Conservation (phyloP, 2,797 vertebrate species). For the Tadarida brasiliensis region DNA sequence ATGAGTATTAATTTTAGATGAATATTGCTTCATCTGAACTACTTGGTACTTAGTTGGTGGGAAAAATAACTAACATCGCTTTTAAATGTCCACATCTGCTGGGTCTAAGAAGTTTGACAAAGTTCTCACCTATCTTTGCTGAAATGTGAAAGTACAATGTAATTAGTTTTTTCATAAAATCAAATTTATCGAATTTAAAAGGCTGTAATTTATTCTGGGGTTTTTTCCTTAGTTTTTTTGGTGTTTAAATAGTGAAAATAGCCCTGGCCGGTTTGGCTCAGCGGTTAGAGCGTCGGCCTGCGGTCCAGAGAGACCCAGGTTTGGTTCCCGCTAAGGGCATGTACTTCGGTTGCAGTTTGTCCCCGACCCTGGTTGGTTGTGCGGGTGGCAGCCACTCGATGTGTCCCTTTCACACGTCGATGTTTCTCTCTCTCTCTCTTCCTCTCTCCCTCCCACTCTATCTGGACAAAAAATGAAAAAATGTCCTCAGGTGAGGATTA, state of each 20-base stretch:
- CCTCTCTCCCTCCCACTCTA: background rate
- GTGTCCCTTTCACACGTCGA: background rate
- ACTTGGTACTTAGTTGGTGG: constrained; percentile 11
- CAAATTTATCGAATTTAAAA: constrained; percentile 40
- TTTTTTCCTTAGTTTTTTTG: constrained; percentile 22
- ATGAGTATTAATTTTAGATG: background rate
- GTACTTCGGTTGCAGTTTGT: background rate
- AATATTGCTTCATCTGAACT: constrained; percentile 33
- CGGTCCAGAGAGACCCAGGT: background rate
- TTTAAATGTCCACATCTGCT: background rate
- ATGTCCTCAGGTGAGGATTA: background rate
- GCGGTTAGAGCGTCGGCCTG: background rate
- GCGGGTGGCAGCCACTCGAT: background rate
- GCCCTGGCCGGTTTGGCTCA: background rate
- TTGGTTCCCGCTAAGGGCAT: background rate
- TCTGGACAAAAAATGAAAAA: background rate
- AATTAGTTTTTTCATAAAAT: constrained; percentile 53
- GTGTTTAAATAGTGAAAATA: constrained; percentile 59
- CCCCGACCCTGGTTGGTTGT: background rate
- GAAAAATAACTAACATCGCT: background rate
- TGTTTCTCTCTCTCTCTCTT: background rate
- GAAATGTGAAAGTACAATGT: constrained; percentile 43
- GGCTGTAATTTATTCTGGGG: constrained; percentile 9
- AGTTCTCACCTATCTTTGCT: background rate
- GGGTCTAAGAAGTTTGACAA: background rate